A percentile compares a stretch with the other conserved stretches of the same genome.
Evolutionary conservation across 2,888 invertebrate species (phyloP).

Genomic region (Tipula helvola): DNA sequence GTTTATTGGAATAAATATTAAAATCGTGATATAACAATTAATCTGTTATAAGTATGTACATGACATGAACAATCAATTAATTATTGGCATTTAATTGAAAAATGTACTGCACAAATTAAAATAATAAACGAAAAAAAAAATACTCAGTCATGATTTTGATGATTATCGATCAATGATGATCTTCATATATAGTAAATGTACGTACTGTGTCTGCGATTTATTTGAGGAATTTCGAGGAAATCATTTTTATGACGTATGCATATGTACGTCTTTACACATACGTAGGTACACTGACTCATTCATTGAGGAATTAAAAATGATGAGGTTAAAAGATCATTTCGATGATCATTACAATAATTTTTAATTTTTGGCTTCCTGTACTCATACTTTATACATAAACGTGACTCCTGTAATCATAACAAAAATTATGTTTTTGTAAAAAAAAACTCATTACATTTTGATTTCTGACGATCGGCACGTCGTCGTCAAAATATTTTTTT

Average conservation of each 20-base stretch:
- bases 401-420: not conserved
- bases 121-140: too few relatives aligned
- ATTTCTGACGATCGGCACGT: not conserved
- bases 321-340: not conserved
- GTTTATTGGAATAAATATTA: not conserved
- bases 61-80: not conserved
- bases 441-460: not conserved
- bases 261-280: not conserved
- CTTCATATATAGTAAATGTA: not conserved
- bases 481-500: not conserved
- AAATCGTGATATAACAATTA: slow-evolving; percentile 4
- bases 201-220: not conserved
- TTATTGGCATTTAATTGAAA: not conserved
- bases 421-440: not conserved
- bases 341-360: not conserved
- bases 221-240: not conserved
- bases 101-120: too few relatives aligned
- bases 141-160: not conserved
- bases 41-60: not conserved
- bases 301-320: not conserved
- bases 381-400: not conserved
- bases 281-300: not conserved
- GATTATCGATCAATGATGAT: not conserved
- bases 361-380: not conserved
- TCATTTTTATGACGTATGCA: not conserved